Base-by-base conservation (phyloP, 2,113 vertebrate genomes). In the Percopsis transmontana region DNA sequence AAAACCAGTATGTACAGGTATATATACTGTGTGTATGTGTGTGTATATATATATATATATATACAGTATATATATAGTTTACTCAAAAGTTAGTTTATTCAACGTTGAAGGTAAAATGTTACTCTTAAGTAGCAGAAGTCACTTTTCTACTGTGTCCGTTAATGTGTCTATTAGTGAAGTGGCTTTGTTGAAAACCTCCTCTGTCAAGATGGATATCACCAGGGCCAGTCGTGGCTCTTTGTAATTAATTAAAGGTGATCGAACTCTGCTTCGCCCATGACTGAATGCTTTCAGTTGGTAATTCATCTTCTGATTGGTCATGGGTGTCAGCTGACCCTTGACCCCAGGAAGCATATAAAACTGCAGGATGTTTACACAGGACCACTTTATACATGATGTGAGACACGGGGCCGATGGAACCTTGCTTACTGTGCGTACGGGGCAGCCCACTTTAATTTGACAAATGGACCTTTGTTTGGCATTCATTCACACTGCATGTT, bases 271-370 rank as follows among this genome's bases (percentile, higher is more conserved):
- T 62, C 40, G 57, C 67, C 24, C 60, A 82, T 71, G 80, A 85
- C 86, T 67, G 63, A 79, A 84, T 16, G 53, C 68, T 65, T 58
- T 84, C 76, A 83, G 76, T 66, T 62, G 51, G 20, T 83, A 82
- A 88, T 90, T 88, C 79, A 88, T 85, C 68, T 76, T 58, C 61
- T 70, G 71, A 89, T 89, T 84, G 64, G 83, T 88, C 81, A 85
- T 67, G 77, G 77, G 72, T 50, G 40, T 77, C 65, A 57, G 71
- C 3, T 82, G 80, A 87, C 80, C 81, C 68, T 56, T 84, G 75
- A 83, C 84, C 86, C 39, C 74, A 83, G 87, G 84, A 90, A 80
- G 84, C 85, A 76, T 72, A 90, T 88, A 86, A 90, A 90, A 85
- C 83, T 74, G 67, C 85, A 84, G 85, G 87, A 90, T 87, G 87